phyloP scores from a whole-genome alignment of 2,113 vertebrate genomes.

The Aegotheles bennettii region DNA sequence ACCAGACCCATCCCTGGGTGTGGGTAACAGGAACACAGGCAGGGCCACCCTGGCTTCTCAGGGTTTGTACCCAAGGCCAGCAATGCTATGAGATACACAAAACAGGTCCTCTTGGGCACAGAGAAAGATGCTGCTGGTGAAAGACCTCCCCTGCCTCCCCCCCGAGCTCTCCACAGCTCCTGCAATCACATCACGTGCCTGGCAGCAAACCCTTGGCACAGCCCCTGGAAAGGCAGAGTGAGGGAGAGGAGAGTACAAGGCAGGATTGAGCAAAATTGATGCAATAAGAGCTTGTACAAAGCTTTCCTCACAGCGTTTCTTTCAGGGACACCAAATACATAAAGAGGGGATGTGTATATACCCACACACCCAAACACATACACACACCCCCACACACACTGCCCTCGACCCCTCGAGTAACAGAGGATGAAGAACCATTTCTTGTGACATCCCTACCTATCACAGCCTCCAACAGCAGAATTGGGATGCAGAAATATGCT shows the following conservation, averaged over 20 bases:
- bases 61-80: background rate
- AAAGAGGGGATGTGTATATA: background rate
- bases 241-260: background rate
- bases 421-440: background rate
- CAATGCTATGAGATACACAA: rapidly evolving
- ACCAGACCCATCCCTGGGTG: background rate
- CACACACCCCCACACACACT: no score
- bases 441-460: background rate
- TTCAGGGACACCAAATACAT: background rate
- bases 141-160: background rate
- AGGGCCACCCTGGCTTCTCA: rapidly evolving
- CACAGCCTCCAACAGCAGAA: background rate
- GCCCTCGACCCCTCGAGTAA: background rate
- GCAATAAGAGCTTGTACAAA: background rate
- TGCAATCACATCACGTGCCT: background rate
- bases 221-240: background rate
- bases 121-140: background rate
- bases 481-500: background rate
- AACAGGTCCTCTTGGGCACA: background rate
- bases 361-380: background rate
- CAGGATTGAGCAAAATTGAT: background rate
- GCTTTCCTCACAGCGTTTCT: background rate
- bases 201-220: background rate
- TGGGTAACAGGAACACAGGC: background rate
- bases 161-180: background rate